Evolutionary conservation across 2,797 vertebrate genomes (phyloP).

Genomic region (Ispidina picta): DNA sequence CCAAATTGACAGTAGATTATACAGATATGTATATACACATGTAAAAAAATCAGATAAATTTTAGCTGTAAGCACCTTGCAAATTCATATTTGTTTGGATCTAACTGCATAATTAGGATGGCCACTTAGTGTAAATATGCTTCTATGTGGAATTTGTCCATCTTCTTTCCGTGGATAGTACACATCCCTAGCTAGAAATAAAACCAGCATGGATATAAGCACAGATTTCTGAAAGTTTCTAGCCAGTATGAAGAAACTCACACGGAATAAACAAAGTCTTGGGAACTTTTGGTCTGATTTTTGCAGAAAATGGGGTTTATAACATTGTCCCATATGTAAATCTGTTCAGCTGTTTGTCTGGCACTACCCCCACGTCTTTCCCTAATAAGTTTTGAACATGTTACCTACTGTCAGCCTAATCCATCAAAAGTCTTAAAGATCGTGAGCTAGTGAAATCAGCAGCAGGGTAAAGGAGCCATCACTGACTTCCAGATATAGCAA

Average conservation of each 20-base stretch:
- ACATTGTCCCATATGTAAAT: neutral
- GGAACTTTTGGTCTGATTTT: neutral
- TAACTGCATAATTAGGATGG: neutral
- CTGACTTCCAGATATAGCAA: neutral
- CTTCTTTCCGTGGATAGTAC: neutral
- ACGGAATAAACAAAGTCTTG: neutral
- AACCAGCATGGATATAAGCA: neutral
- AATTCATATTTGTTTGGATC: neutral
- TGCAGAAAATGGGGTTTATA: neutral
- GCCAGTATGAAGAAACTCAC: neutral
- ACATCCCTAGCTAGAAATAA: neutral
- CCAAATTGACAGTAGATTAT: neutral
- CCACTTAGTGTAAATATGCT: neutral
- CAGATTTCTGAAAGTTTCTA: neutral
- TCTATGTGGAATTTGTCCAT: neutral
- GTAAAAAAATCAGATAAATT: neutral
- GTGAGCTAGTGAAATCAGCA: neutral
- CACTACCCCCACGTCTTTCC: neutral
- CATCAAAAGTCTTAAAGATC: neutral
- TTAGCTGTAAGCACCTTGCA: neutral
- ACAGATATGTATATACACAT: neutral
- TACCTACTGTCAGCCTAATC: slow-evolving; percentile 7
- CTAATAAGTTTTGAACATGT: neutral
- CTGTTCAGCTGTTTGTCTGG: neutral
- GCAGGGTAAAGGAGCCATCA: neutral